Evolutionary conservation across 2,888 invertebrate species (phyloP), one percentile per base, ranked within the genome.

Genomic region (Scelioninae gen. 1): DNA sequence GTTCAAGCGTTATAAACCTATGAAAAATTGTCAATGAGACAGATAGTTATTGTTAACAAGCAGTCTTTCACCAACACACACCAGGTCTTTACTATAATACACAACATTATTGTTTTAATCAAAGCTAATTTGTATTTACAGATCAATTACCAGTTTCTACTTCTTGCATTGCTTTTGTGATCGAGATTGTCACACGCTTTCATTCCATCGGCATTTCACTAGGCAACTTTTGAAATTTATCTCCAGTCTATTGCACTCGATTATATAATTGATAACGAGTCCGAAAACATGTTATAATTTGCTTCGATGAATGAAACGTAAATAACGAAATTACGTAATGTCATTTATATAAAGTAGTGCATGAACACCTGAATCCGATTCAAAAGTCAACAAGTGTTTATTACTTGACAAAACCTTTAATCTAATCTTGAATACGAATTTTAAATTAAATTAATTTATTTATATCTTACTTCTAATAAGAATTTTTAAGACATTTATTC

Each of bases 1-100:
- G 53, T 38, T 38, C n/a, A 68, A 68, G 55, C 55, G 32, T 68
- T 68, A 53, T 23, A 72, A 13, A 40, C 55, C 62, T 72, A 51
- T 62, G 68, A 23, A 55, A 69, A 62, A 60, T 68, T 10, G 40
- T 32, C 56, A 49, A 66, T 68, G 68, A 74, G 55, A 74, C 11
- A 71, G 68, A 65, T 85, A 86, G 79, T 89, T 89, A 87, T 85
- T 87, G 84, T 86, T 85, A 90, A 87, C 89, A 88, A 85, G 89
- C 89, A 88, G 81, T 88, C 89, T 89, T 89, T 89, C 90, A 88
- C 86, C 90, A 91, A 89, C 87, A 88, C 90, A 89, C 89, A 88
- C 88, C 86, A 89, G 88, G 86, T 90, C 88, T 87, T 23, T 89
- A 92, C 92, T 92, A 92, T 92, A 92, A 92, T 92, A 92, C 92